Base-by-base conservation (phyloP, 2,113 vertebrate species). In the Tenrec ecaudatus region DNA sequence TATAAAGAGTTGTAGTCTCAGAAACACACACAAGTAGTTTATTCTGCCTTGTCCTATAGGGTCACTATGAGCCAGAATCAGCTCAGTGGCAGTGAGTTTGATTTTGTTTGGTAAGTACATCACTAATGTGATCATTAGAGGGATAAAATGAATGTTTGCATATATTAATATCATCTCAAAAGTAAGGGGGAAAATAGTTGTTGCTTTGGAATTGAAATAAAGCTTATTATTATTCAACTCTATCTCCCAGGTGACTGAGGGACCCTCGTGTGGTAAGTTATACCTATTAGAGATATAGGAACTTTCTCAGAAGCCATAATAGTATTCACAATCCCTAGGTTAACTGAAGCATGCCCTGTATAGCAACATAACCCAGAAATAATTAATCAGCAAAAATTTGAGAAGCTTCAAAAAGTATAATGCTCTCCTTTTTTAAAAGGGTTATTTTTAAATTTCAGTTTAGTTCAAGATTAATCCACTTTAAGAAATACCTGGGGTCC, bases 351-450 rank as follows among this genome's bases (percentile, higher is more conserved):
- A 31, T 57, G 3, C 31, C 36, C 84, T 33, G 31, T 16, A 40
- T 0, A 77, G 58, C 27, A 88, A 73, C 60, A 69, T 19, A 82
- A 68, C 53, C 43, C 64, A 92, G 36, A 86, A 60, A 84, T n/a
- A 93, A 87, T 82, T 71, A 76, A 60, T 94, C 77, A 87, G n/a
- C 69, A 82, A 91, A 89, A 88, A 81, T 64, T 36, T 87, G 58
- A 88, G 95, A 58, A 9, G 36, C 66, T 93, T 93, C 88, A 47
- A 95, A 90, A 86, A 68, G 4, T 25, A 40, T 86, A 86, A 90
- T 69, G 5, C 33, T 92, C 62, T 92, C 47, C 40, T 92, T 68
- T 57, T 1, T 29, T 20, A 33, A 68, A 84, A 76, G 36, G 1
- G 12, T 86, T 71, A 82, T 31, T 12, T 66, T 91, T 64, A 66